A percentile compares a stretch with the other conserved stretches of the same genome.
Evolutionary conservation across 2,797 vertebrate species (phyloP).

Genomic region (Anabas testudineus): DNA sequence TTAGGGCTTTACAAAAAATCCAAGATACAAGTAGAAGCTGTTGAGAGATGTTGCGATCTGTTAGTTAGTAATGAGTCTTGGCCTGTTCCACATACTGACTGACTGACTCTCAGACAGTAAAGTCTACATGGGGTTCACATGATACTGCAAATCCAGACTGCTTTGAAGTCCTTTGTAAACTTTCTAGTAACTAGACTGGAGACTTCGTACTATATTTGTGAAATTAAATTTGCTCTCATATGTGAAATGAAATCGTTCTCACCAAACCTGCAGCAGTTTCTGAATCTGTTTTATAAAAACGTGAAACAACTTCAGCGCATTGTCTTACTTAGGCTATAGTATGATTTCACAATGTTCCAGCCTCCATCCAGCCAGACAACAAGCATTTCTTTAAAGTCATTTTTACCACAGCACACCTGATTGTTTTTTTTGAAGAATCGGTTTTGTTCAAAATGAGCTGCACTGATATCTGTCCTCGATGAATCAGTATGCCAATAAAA

Average conservation of each 20-base stretch:
- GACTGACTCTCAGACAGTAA: conserved; percentile 23
- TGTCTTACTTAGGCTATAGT: too few species aligned
- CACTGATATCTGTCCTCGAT: not conserved
- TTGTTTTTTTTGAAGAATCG: too few species aligned
- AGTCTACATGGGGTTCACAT: conserved; percentile 6
- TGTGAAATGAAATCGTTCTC: too few species aligned
- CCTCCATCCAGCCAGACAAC: too few species aligned
- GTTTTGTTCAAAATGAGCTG: not conserved
- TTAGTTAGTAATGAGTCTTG: conserved; percentile 43
- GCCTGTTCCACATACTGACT: conserved; percentile 22
- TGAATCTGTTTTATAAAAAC: too few species aligned
- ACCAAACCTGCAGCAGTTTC: too few species aligned
- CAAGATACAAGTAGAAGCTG: conserved; percentile 43
- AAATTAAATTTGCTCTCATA: conserved; percentile 2
- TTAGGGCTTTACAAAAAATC: conserved; percentile 36
- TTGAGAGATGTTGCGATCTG: conserved; percentile 35
- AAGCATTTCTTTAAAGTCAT: too few species aligned
- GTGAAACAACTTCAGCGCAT: too few species aligned
- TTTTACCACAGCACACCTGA: too few species aligned
- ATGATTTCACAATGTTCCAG: too few species aligned
- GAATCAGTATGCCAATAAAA: not conserved
- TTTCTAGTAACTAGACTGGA: not conserved
- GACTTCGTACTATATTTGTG: not conserved
- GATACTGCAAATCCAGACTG: conserved; percentile 3
- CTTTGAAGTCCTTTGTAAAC: not conserved